phyloP scores from a whole-genome alignment of 2,113 vertebrate genomes.

The Perca flavescens region DNA sequence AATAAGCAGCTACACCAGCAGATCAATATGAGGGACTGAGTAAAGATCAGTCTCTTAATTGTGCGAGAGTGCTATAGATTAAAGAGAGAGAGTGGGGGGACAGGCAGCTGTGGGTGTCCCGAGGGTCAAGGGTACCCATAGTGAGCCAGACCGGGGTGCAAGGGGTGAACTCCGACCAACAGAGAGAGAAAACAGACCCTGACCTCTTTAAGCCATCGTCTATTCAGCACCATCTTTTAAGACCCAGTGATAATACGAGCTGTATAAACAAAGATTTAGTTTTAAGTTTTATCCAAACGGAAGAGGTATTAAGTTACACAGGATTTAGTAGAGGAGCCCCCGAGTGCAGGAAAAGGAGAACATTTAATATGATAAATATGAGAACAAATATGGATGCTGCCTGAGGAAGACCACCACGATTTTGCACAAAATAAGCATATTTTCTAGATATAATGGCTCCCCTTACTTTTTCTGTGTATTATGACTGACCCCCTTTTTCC shows the following conservation, averaged over 20 bases:
- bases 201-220: constrained; percentile 13
- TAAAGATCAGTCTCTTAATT: constrained; percentile 77
- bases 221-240: constrained; percentile 3
- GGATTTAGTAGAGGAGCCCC: neutral
- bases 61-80: constrained; percentile 55
- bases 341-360: neutral
- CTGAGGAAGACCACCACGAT: neutral
- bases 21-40: constrained; percentile 70
- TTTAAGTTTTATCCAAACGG: neutral
- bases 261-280: constrained; percentile 25
- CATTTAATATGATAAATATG: neutral
- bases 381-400: neutral
- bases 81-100: constrained; percentile 36
- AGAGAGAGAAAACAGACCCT: constrained; percentile 28
- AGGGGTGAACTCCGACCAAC: constrained; percentile 43
- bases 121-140: constrained; percentile 54
- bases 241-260: constrained; percentile 14
- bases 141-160: constrained; percentile 17
- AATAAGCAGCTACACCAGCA: constrained; percentile 40
- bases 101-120: constrained; percentile 33
- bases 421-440: no score
- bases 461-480: neutral
- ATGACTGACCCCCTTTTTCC: neutral
- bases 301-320: neutral
- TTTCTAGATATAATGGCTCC: neutral